phyloP scores from a whole-genome alignment of 2,113 vertebrate species.

The Spea bombifrons region DNA sequence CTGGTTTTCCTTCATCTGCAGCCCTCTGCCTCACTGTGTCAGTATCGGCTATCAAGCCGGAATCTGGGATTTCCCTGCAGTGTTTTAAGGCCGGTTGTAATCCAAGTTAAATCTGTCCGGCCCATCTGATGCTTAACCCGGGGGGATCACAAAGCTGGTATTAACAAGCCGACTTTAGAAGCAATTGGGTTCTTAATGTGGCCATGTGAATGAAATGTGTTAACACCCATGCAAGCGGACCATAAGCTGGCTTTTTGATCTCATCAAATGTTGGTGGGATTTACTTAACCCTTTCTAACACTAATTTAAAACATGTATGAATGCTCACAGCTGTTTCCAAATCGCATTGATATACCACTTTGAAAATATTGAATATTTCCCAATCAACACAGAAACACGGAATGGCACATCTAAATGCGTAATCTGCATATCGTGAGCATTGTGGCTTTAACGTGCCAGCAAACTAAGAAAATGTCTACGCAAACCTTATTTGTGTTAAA shows the following conservation, averaged over 20 bases:
- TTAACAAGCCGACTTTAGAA: conserved; percentile 43
- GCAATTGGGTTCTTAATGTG: conserved; percentile 43
- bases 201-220: conserved; percentile 20
- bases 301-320: conserved; percentile 22
- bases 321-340: neutral
- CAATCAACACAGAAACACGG: too few species aligned
- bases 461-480: too few species aligned
- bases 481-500: too few species aligned
- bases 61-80: conserved; percentile 12
- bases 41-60: conserved; percentile 2
- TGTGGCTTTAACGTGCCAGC: too few species aligned
- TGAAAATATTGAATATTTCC: too few species aligned
- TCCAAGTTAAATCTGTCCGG: conserved; percentile 41
- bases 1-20: neutral
- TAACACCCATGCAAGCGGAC: conserved; percentile 24
- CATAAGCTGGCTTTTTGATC: conserved; percentile 23
- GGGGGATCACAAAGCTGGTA: conserved; percentile 33
- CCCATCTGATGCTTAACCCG: conserved; percentile 36
- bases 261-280: conserved; percentile 33
- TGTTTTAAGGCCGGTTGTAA: conserved; percentile 32
- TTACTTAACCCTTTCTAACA: conserved; percentile 32
- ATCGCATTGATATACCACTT: too few species aligned
- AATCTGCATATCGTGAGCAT: too few species aligned
- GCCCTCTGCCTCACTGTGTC: conserved; percentile 9
- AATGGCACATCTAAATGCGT: too few species aligned